Percentiles rank a stretch among this genome's conserved stretches.
Evolutionary conservation across 35 echinoderm and acorn worm species (phyloP).

Genomic region (Apostichopus parvimensis): DNA sequence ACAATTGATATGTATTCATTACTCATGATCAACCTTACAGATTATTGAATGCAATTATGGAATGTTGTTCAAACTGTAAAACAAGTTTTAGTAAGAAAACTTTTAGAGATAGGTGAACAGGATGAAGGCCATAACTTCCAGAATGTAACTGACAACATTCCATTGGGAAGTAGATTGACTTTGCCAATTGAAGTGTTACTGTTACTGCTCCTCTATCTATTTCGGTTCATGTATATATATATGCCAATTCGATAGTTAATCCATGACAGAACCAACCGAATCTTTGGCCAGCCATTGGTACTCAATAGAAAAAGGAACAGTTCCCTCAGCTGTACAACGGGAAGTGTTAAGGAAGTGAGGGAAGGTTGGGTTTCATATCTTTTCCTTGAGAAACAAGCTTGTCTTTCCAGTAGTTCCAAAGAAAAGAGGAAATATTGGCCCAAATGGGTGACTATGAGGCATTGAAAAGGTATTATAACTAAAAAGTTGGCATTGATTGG

Average conservation of each 20-base stretch:
- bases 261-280: background rate
- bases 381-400: constrained; percentile 8
- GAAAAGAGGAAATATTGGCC: constrained; percentile 17
- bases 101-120: no score
- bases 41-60: no score
- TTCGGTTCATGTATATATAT: no score
- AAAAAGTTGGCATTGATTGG: background rate
- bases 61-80: no score
- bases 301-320: background rate
- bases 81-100: no score
- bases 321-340: constrained; percentile 1
- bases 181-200: no score
- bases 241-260: background rate
- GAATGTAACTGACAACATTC: no score
- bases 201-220: no score
- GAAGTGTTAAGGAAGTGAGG: constrained; percentile 3
- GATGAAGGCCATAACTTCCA: no score
- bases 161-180: no score
- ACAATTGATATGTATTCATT: no score
- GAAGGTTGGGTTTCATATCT: constrained; percentile 16
- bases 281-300: background rate
- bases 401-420: constrained; percentile 14
- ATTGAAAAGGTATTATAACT: background rate
- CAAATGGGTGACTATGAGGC: background rate
- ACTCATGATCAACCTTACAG: no score